These are phyloP conservation scores for Erebia epiphron DNA, from an alignment of 2,888 invertebrate species.

Conservation along the genomic window DNA sequence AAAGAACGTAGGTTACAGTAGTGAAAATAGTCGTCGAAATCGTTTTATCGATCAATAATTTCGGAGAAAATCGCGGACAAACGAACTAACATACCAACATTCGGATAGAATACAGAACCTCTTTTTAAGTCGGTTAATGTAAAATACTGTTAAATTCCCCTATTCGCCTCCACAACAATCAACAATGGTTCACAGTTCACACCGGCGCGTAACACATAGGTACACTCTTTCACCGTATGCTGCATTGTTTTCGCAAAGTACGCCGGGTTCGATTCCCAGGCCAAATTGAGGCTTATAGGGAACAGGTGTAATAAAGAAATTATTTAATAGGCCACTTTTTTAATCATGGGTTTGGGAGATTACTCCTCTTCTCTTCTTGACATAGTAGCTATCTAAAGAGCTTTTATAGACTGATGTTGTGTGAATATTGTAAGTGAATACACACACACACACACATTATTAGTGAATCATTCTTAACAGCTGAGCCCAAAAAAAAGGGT, in stretches of 20 bases:
- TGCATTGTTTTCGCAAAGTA: conserved; percentile 25
- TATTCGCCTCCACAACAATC: conserved; percentile 3
- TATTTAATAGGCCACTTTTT: background rate
- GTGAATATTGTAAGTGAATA: too few species aligned
- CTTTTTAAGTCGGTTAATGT: background rate
- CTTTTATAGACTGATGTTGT: too few species aligned
- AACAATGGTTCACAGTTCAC: conserved; percentile 42
- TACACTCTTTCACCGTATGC: conserved; percentile 35
- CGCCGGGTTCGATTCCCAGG: conserved; percentile 43
- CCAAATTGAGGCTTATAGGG: conserved; percentile 27
- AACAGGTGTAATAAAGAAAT: conserved; percentile 9
- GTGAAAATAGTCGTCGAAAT: background rate
- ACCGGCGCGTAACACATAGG: conserved; percentile 44
- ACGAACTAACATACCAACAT: background rate
- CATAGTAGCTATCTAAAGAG: too few species aligned
- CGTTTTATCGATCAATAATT: background rate
- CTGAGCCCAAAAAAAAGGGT: too few species aligned
- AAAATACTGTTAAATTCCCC: conserved; percentile 17
- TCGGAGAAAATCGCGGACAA: background rate
- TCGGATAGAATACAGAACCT: background rate
- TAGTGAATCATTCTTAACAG: too few species aligned
- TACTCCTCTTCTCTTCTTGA: too few species aligned
- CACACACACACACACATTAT: too few species aligned
- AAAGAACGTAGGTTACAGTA: too few species aligned
- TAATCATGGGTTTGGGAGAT: conserved; percentile 24